Conservation (phyloP, 2,888 invertebrate genomes). For the Erebia ligea region DNA sequence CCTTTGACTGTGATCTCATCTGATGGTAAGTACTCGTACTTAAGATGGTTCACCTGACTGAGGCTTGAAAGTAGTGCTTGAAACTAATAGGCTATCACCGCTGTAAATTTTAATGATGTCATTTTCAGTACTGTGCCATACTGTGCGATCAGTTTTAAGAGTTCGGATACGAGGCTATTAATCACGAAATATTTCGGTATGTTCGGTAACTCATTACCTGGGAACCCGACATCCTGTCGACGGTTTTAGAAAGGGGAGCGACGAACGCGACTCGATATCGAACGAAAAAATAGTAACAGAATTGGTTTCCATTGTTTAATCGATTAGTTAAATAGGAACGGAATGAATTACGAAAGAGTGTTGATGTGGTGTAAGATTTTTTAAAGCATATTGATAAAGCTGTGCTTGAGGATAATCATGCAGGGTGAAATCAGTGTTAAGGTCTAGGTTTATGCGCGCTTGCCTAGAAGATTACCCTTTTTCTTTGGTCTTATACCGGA, state of each 20-base stretch:
- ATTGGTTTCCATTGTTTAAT: constrained; percentile 8
- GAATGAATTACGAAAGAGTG: background rate
- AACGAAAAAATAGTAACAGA: background rate
- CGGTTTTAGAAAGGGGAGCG: constrained; percentile 23
- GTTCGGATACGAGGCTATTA: constrained; percentile 28
- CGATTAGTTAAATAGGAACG: background rate
- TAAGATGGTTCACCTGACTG: too few relatives aligned
- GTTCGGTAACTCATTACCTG: constrained; percentile 34
- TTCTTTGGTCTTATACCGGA: too few relatives aligned
- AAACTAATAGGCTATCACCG: too few relatives aligned
- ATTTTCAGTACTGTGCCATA: too few relatives aligned
- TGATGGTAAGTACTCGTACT: too few relatives aligned
- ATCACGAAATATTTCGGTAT: constrained; percentile 30
- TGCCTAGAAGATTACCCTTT: background rate
- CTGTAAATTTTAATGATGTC: too few relatives aligned
- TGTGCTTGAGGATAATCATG: too few relatives aligned
- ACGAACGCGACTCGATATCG: constrained; percentile 12
- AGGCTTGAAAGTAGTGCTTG: too few relatives aligned
- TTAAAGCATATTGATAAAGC: background rate
- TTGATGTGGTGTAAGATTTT: background rate
- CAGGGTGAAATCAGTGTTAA: too few relatives aligned
- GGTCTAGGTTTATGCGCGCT: background rate
- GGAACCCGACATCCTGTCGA: constrained; percentile 33
- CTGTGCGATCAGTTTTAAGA: background rate
- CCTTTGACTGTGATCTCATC: too few relatives aligned